A percentile compares a stretch with the other conserved stretches of the same genome.
Conservation (phyloP, 1,140 invertebrate genomes). For the Bombus breviceps region DNA sequence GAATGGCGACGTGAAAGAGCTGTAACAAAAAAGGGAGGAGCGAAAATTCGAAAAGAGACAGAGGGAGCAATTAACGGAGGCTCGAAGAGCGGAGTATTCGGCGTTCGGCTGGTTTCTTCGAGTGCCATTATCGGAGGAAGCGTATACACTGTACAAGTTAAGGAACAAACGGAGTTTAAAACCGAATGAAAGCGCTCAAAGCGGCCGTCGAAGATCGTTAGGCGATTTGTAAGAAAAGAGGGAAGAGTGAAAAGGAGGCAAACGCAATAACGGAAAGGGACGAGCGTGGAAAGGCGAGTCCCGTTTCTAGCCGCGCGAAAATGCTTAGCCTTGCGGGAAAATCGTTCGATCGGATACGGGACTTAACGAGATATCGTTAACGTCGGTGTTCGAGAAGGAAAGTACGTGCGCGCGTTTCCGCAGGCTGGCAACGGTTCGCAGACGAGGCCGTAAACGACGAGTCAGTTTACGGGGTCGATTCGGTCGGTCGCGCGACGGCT, state of each 20-base stretch:
- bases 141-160: background rate
- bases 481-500: constrained; percentile 2
- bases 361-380: constrained; percentile 66
- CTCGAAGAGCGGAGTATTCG: constrained; percentile 37
- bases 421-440: background rate
- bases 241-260: background rate
- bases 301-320: constrained; percentile 14
- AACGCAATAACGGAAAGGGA: constrained; percentile 28
- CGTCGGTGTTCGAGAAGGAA: constrained; percentile 54
- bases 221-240: background rate
- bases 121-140: constrained; percentile 25
- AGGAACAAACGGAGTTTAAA: constrained; percentile 35
- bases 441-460: constrained; percentile 24
- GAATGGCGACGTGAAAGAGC: no score
- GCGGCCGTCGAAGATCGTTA: constrained; percentile 31
- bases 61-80: constrained; percentile 58
- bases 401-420: background rate
- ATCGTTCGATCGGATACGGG: constrained; percentile 49
- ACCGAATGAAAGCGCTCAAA: background rate
- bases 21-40: fast-evolving
- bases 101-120: constrained; percentile 23
- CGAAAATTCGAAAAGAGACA: no score
- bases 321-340: constrained; percentile 46
- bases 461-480: constrained; percentile 43
- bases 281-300: background rate